A percentile compares a stretch with the other conserved stretches of the same genome.
These are phyloP conservation scores for Galemys pyrenaicus DNA, from an alignment of 2,113 vertebrate species.

Conservation along the genomic window DNA sequence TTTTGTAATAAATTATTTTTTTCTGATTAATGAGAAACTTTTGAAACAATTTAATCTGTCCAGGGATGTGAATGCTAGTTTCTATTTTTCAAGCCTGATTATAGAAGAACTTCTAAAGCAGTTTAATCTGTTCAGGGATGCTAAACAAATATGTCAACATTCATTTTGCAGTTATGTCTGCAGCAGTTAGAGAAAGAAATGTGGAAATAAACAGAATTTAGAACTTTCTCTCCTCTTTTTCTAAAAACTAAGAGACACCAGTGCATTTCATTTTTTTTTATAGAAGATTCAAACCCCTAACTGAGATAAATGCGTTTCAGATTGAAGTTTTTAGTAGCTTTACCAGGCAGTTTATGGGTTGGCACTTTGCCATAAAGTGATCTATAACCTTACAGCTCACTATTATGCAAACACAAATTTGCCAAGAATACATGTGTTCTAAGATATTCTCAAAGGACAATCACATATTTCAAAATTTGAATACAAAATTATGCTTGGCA, in stretches of 20 bases:
- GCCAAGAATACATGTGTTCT: slow-evolving; percentile 75
- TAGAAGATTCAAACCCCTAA: slow-evolving; percentile 69
- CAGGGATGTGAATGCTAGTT: slow-evolving; percentile 73
- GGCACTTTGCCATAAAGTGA: slow-evolving; percentile 80
- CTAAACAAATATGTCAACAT: slow-evolving; percentile 84
- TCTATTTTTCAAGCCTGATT: slow-evolving; percentile 83
- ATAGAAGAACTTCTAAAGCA: slow-evolving; percentile 78
- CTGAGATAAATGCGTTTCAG: slow-evolving; percentile 80
- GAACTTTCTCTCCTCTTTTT: slow-evolving; percentile 52
- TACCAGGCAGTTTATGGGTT: slow-evolving; percentile 81
- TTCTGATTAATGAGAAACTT: slow-evolving; percentile 79
- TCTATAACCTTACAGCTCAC: slow-evolving; percentile 83
- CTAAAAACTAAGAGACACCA: slow-evolving; percentile 74
- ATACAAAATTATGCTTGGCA: slow-evolving; percentile 83
- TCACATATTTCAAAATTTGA: slow-evolving; percentile 81
- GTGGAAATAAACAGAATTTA: slow-evolving; percentile 78
- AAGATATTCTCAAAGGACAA: slow-evolving; percentile 83
- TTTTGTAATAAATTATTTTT: slow-evolving; percentile 61
- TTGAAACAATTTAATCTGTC: slow-evolving; percentile 80
- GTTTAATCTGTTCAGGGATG: slow-evolving; percentile 81
- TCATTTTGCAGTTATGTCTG: slow-evolving; percentile 80
- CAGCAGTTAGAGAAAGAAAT: slow-evolving; percentile 77
- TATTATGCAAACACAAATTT: slow-evolving; percentile 86
- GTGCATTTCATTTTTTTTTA: slow-evolving; percentile 75
- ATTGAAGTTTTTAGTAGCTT: slow-evolving; percentile 83